Evolutionary conservation across 1,140 invertebrate genomes (phyloP), one percentile per base, ranked within the genome.

Genomic region (Macrosteles quadrilineatus): DNA sequence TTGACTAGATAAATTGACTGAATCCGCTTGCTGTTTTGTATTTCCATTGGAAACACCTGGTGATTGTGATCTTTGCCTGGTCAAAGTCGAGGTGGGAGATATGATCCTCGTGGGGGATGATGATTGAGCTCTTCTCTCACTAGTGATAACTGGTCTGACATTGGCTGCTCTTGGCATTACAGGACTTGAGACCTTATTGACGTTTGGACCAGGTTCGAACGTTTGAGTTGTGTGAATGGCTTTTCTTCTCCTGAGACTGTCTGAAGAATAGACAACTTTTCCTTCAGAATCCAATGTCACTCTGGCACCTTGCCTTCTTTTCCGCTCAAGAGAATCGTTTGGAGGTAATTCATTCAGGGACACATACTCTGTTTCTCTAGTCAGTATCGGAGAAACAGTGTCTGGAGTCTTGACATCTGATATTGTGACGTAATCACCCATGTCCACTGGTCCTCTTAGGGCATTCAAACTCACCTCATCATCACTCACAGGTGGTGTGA

Each of bases 231-330:
- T 92, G 74, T 93, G 90, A 12, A 90, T 86, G 62, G 90, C 88
- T 83, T 94, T 92, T 77, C 90, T 85, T 76, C 92, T 84, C 77
- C 88, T 89, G 67, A 96, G 80, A 77, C 93, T 95, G 75, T 96
- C 94, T 0, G 93, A 96, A 68, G 91, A 91, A 78, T 92, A 96
- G 47, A 96, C 90, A 53, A 96, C 92, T 84, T 93, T 92, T 17
- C 94, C 94, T 75, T 94, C 91, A 0, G 94, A 90, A 79, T 95
- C 92, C 31, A 96, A 79, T 14, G 90, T 93, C 0, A 95, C 93
- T 76, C 92, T 86, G 6, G 92, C 92, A 23, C 92, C 91, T 76
- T 87, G 87, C 64, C 85, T 74, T 68, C 75, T 76, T 25, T 76
- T 73, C 69, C 80, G 75, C 57, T 77, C 69, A 17, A 79, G 76